A percentile compares a stretch with the other conserved stretches of the same genome.
These are phyloP conservation scores for Agonopterix alstromeriana DNA, from an alignment of 2,888 invertebrate genomes.

Conservation along the genomic window DNA sequence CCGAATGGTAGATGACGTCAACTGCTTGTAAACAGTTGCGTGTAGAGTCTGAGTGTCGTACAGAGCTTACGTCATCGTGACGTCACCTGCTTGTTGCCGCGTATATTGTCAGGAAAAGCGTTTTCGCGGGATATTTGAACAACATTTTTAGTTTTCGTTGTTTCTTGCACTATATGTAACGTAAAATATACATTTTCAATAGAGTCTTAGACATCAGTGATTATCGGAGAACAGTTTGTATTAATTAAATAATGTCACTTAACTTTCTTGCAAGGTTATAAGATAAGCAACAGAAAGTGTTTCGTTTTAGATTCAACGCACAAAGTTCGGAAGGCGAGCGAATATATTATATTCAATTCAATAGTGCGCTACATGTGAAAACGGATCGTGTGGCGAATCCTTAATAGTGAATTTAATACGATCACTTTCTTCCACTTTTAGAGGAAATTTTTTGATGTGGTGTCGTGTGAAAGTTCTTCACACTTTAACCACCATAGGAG, in stretches of 20 bases:
- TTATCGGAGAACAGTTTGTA: no score
- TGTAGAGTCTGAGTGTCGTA: no score
- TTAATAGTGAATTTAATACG: constrained; percentile 25
- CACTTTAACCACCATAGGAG: not conserved
- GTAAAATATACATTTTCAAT: no score
- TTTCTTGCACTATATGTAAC: no score
- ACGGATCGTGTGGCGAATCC: constrained; percentile 46
- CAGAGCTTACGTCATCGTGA: no score
- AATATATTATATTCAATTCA: constrained; percentile 49
- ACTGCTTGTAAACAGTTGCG: no score
- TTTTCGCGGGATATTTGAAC: no score
- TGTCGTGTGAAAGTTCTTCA: not conserved
- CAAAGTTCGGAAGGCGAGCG: constrained; percentile 35
- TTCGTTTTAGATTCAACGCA: constrained; percentile 34
- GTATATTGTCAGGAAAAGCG: no score
- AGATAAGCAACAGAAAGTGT: constrained; percentile 37
- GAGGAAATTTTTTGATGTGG: not conserved
- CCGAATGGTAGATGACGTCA: no score
- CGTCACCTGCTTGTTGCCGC: no score
- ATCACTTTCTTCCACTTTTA: constrained; percentile 28
- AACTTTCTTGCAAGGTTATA: constrained; percentile 25
- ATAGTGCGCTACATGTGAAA: constrained; percentile 46
- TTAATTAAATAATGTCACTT: not conserved
- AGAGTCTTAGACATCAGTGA: no score
- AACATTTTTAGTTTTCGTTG: no score